These are phyloP conservation scores for Caenorhabditis sp. DNA, from an alignment of 2,888 invertebrate species.

Conservation along the genomic window DNA sequence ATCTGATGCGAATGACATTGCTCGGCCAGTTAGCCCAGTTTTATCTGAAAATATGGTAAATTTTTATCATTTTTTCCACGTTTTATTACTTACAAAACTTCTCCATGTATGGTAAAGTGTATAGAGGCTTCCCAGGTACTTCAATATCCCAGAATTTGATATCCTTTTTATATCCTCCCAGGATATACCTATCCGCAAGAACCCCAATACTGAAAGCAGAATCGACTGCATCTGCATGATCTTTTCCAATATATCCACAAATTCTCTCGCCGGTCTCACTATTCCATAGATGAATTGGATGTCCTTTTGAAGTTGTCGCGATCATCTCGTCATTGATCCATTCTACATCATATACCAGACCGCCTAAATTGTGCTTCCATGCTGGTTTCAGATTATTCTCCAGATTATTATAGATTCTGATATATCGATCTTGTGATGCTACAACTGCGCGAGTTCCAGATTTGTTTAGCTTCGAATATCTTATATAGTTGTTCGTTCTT, in stretches of 20 bases:
- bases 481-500: constrained; percentile 22
- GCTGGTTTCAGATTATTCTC: background rate
- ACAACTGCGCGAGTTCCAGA: constrained; percentile 6
- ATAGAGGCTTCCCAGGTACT: constrained; percentile 5
- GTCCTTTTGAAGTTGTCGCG: constrained; percentile 10
- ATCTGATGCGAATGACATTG: constrained; percentile 15
- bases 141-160: constrained; percentile 32
- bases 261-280: constrained; percentile 10
- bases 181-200: background rate
- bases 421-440: constrained; percentile 29
- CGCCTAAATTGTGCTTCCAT: constrained; percentile 28
- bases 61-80: background rate
- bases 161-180: constrained; percentile 22
- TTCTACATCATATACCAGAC: constrained; percentile 18
- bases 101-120: constrained; percentile 6
- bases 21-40: constrained; percentile 14
- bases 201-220: constrained; percentile 17
- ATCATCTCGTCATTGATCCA: constrained; percentile 14
- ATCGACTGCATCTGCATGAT: constrained; percentile 27
- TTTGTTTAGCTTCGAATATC: constrained; percentile 5
- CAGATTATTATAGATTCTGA: constrained; percentile 11
- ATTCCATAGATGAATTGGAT: constrained; percentile 36
- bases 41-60: constrained; percentile 13
- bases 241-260: constrained; percentile 20
- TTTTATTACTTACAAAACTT: constrained; percentile 12